phyloP scores from a whole-genome alignment of 1,140 invertebrate genomes.

The Thereuonema tuberculata region DNA sequence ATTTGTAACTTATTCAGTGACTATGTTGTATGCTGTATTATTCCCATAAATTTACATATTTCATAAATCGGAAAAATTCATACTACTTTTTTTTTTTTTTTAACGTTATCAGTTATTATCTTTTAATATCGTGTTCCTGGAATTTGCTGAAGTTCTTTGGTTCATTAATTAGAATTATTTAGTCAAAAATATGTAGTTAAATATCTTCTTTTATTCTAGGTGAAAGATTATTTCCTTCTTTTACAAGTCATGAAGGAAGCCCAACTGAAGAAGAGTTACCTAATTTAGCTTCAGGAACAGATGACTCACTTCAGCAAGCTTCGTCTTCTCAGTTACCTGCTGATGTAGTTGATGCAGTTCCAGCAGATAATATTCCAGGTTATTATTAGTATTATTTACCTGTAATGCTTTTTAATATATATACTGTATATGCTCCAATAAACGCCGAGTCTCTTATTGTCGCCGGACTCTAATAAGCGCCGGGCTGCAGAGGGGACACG shows the following conservation, averaged over 20 bases:
- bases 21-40: too few relatives aligned
- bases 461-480: too few relatives aligned
- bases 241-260: background rate
- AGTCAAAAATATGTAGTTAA: too few relatives aligned
- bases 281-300: conserved; percentile 11
- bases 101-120: too few relatives aligned
- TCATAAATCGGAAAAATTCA: too few relatives aligned
- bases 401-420: background rate
- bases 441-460: background rate
- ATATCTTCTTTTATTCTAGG: background rate
- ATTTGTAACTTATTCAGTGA: too few relatives aligned
- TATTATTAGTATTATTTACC: background rate
- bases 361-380: background rate
- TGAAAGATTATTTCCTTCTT: background rate
- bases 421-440: background rate
- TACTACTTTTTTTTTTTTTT: too few relatives aligned
- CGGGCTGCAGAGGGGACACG: too few relatives aligned
- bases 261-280: conserved; percentile 1
- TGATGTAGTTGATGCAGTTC: conserved; percentile 17
- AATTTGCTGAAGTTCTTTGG: too few relatives aligned
- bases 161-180: too few relatives aligned
- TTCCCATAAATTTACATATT: too few relatives aligned
- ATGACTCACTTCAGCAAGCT: conserved; percentile 11
- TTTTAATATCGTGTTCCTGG: too few relatives aligned
- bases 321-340: conserved; percentile 6